Percentiles rank a stretch among this genome's conserved stretches.
phyloP scores from a whole-genome alignment of 2,113 vertebrate genomes.

The Urocynchramus pylzowi region DNA sequence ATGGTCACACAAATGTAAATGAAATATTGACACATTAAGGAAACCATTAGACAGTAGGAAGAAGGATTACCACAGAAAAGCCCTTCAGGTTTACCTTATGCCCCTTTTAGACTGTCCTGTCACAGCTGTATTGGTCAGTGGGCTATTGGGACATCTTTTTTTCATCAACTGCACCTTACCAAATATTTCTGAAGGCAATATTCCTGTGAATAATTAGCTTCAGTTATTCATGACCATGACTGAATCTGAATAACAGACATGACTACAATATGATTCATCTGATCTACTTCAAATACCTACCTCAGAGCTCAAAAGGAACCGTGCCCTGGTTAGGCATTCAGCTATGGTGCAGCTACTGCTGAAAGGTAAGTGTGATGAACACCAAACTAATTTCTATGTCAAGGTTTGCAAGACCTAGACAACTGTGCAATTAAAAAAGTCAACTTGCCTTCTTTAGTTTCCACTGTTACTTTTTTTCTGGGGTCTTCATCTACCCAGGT shows the following conservation, averaged over 20 bases:
- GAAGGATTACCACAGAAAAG: background rate
- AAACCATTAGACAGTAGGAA: background rate
- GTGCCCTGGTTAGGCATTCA: background rate
- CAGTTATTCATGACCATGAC: background rate
- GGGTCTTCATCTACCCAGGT: background rate
- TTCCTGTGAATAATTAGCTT: background rate
- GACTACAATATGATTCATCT: background rate
- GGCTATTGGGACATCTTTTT: background rate
- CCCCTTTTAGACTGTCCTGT: background rate
- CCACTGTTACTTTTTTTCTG: background rate
- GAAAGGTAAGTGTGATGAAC: background rate
- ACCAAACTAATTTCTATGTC: background rate
- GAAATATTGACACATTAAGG: slow-evolving; percentile 28
- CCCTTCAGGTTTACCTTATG: background rate
- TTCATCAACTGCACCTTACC: background rate
- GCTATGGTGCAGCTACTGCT: background rate
- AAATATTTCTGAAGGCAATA: background rate
- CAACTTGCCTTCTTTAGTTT: background rate
- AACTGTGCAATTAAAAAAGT: background rate
- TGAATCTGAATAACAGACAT: background rate
- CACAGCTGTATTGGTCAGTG: background rate
- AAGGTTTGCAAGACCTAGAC: background rate
- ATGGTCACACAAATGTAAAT: background rate
- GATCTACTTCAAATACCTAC: background rate
- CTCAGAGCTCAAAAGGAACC: background rate